Conservation (phyloP, 2,888 invertebrate species). For the Dyspetes luteomarginatus region DNA sequence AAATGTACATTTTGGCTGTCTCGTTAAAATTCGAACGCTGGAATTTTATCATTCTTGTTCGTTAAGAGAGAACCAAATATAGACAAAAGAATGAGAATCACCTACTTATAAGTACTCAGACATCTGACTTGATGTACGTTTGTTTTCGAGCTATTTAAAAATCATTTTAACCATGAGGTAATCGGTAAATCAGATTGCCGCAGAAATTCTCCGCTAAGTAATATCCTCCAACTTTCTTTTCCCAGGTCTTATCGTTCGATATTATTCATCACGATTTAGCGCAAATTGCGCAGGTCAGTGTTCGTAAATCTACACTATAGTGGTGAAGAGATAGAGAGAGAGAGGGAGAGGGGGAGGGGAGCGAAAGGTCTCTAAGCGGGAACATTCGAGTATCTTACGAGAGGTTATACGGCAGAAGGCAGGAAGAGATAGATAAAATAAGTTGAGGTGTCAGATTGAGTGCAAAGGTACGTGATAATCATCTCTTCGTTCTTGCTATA, state of each 20-base stretch:
- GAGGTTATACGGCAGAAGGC: conserved; percentile 20
- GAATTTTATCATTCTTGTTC: background rate
- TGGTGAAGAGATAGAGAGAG: background rate
- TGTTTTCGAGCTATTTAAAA: background rate
- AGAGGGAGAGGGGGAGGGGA: background rate
- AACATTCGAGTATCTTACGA: conserved; percentile 42
- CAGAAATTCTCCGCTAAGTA: background rate
- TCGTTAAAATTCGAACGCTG: background rate
- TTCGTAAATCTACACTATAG: conserved; percentile 53
- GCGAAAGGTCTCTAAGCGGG: no score
- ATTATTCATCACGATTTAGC: conserved; percentile 57
- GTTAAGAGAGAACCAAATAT: conserved; percentile 26
- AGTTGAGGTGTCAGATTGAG: conserved; percentile 55
- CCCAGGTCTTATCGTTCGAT: background rate
- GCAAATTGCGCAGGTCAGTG: conserved; percentile 65
- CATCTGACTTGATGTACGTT: background rate
- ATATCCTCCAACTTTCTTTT: background rate
- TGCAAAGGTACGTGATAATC: conserved; percentile 46
- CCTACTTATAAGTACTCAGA: background rate
- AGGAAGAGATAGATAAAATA: conserved; percentile 49
- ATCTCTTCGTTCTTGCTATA: conserved; percentile 17
- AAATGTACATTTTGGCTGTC: background rate
- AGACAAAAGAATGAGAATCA: background rate
- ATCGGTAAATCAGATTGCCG: background rate
- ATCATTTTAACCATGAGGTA: conserved; percentile 23